Conservation (phyloP, 2,113 vertebrate species). For the Falcunculus frontatus region DNA sequence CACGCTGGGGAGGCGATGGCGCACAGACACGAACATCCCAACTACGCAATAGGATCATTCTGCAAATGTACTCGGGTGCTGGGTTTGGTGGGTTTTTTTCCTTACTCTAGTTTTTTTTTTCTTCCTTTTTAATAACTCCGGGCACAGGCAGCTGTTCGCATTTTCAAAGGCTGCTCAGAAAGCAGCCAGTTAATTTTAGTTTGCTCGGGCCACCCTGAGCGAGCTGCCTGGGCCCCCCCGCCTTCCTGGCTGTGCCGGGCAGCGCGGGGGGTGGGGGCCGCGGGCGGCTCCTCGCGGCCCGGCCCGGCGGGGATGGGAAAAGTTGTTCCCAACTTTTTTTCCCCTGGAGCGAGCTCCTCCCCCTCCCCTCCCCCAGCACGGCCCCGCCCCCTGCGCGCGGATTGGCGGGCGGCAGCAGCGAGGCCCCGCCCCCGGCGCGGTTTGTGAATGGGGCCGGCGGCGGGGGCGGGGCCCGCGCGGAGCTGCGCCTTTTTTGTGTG, state of each 20-base stretch:
- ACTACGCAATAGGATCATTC: neutral
- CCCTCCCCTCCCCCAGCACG: neutral
- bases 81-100: neutral
- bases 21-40: neutral
- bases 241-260: neutral
- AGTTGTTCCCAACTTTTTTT: neutral
- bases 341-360: neutral
- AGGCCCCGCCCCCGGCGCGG: constrained; percentile 35
- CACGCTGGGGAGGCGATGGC: neutral
- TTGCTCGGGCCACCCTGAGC: constrained; percentile 10
- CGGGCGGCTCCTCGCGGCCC: neutral
- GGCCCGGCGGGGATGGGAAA: neutral
- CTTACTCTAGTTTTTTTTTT: neutral
- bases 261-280: neutral
- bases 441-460: constrained; percentile 73
- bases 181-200: constrained; percentile 21
- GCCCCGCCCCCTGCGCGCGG: constrained; percentile 21
- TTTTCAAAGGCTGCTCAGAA: constrained; percentile 12
- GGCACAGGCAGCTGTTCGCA: constrained; percentile 5
- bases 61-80: neutral
- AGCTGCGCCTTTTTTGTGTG: constrained; percentile 16
- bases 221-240: neutral
- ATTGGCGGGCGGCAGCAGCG: constrained; percentile 21
- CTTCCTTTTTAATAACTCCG: neutral
- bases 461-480: constrained; percentile 16